A percentile compares a stretch with the other conserved stretches of the same genome.
phyloP scores from a whole-genome alignment of 2,888 invertebrate species.

The Agriopis marginaria region DNA sequence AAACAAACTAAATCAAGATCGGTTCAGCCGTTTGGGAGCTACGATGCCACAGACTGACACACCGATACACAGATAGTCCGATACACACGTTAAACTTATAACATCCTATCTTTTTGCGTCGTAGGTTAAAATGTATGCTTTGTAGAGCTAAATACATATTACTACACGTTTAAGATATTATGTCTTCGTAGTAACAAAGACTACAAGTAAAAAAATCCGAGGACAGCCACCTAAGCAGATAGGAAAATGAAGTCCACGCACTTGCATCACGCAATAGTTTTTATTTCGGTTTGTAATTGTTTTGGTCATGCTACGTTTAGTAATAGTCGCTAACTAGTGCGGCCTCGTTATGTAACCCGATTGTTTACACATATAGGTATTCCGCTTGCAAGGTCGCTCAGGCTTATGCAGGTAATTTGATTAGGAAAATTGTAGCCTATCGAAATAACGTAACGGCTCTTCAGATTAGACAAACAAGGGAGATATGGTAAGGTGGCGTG shows the following conservation, averaged over 20 bases:
- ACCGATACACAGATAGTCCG: too few species aligned
- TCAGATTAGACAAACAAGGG: too few species aligned
- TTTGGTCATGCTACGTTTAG: conserved; percentile 66
- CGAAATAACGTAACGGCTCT: background rate
- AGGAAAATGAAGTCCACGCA: conserved; percentile 50
- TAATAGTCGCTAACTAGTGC: conserved; percentile 58
- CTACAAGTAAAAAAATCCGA: conserved; percentile 14
- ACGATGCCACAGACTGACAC: too few species aligned
- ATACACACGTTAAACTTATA: too few species aligned
- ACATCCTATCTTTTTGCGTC: too few species aligned
- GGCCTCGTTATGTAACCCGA: conserved; percentile 72
- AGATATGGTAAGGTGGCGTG: too few species aligned
- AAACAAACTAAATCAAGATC: too few species aligned
- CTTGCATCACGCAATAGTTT: conserved; percentile 53
- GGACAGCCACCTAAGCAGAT: conserved; percentile 37
- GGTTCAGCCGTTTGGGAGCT: too few species aligned
- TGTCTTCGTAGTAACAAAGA: background rate
- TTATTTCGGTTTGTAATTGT: conserved; percentile 62
- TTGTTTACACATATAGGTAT: conserved; percentile 64
- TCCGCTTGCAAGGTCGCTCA: conserved; percentile 63
- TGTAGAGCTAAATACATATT: too few species aligned
- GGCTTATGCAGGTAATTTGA: conserved; percentile 29
- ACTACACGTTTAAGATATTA: too few species aligned
- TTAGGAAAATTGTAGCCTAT: conserved; percentile 21
- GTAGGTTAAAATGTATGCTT: too few species aligned